Evolutionary conservation across 2,888 invertebrate species (phyloP), one percentile per base, ranked within the genome.

Genomic region (Eustalomyia histrio): DNA sequence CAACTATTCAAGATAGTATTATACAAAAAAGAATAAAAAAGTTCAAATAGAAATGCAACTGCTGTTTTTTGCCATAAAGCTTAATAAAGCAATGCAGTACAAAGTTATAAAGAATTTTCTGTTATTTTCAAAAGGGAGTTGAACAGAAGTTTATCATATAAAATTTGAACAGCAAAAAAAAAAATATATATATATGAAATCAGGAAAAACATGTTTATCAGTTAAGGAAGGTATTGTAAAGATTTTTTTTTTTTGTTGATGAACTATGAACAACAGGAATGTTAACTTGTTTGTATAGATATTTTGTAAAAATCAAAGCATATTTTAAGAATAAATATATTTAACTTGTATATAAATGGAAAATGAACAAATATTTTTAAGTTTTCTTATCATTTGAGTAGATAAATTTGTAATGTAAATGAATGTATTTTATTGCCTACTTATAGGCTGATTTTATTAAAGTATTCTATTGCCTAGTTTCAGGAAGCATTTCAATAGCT

Each of bases 1-100:
- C 78, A 78, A 78, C 78, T 78, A 78, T 72, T 78, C 72, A 78
- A 69, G 60, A 53, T 52, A 57, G 35, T 8, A 29, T 29, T 29
- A 29, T 21, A 52, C 33, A 24, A 50, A 24, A 60, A 57, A 16
- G n/a, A 61, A 2, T 72, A 24, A 60, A 57, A 16, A 21, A 61
- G 8, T 72, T 78, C 72, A 72, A 65, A 71, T 72, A 43, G 65
- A 78, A 65, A 33, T 78, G 64, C 71, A 76, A 55, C 52, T 52
- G 12, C 52, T 52, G 16, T 9, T 18, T 18, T 12, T 52, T 18
- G 9, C 12, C 10, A 17, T 0, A 6, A 1, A 55, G 24, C 24
- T 5, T 12, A 29, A 29, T 29, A 10, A 53, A 24, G n/a, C 63
- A n/a, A 64, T 39, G 69, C 50, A 69, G 39, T 50, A 9, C 0